These are phyloP conservation scores for Glyptemys insculpta DNA, from an alignment of 2,797 vertebrate species.

Conservation along the genomic window DNA sequence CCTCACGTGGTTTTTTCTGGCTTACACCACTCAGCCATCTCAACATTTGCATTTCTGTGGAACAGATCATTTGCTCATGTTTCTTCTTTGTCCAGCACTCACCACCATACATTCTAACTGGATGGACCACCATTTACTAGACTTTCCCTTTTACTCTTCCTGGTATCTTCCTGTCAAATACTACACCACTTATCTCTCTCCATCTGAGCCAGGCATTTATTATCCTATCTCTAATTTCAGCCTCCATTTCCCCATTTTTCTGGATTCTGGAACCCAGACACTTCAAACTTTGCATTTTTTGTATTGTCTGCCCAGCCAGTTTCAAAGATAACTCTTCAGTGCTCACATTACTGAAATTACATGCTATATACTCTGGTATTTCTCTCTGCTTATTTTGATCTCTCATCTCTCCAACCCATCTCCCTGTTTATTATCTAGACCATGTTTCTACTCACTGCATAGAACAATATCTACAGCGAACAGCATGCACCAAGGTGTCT, in stretches of 20 bases:
- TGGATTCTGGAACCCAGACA: background rate
- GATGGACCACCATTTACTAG: background rate
- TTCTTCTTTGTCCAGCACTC: background rate
- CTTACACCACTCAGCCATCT: background rate
- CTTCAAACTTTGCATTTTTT: background rate
- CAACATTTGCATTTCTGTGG: background rate
- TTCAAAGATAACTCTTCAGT: background rate
- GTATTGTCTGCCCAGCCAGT: background rate
- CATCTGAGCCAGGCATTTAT: background rate
- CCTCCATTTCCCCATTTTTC: background rate
- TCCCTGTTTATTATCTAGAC: background rate
- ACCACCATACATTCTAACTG: background rate
- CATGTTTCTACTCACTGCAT: background rate
- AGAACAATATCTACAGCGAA: background rate
- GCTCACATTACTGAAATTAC: background rate
- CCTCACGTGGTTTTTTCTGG: background rate
- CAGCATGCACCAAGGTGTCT: background rate
- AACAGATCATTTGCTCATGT: background rate
- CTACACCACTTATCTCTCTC: background rate
- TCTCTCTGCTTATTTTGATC: background rate
- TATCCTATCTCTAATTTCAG: background rate
- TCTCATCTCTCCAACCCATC: background rate
- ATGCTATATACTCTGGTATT: background rate
- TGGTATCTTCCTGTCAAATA: background rate
- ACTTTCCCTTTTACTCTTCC: background rate